Base-by-base conservation (phyloP, 53 echinoderm and acorn worm genomes). In the Echinometra lucunter region DNA sequence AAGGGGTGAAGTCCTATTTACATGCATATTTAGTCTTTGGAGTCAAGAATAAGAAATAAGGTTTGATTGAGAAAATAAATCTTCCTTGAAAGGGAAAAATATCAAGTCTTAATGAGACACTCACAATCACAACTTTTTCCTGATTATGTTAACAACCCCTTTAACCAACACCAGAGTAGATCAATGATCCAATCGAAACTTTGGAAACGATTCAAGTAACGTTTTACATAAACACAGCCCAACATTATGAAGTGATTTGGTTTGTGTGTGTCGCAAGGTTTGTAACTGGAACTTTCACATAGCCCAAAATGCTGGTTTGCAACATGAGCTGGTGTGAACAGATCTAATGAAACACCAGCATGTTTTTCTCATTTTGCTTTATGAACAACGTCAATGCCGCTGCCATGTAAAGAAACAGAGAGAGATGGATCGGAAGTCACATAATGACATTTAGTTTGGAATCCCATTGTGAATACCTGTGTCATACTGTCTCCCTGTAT, bases 181-280 rank as follows among this genome's bases (percentile, higher is more conserved):
- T 12, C 23, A 47, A 27, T 49, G 8, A 49, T 85, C 47, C 85
- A 81, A 45, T 53, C 15, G 10, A 85, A 45, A 49, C 30, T 27
- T 49, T 85, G 49, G 85, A 85, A 49, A 85, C 49, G 85, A 85
- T 85, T 85, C 85, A 85, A 85, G 85, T 28, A 85, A 47, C 47
- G 85, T 85, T 85, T n/a, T 85, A 83, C 37, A n/a, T 27, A 45
- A 45, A 82, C 82, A 19, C 23, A 19, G 82, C 82, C 82, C n/a
- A n/a, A n/a, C n/a, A n/a, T n/a, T n/a, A n/a, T n/a, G n/a, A n/a
- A n/a, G 49, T 49, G 13, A 11, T 9, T 53, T 0, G 53, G 53
- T 53, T 53, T 2, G 53, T 53, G 53, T 53, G 53, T 9, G n/a
- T n/a, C n/a, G n/a, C n/a, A n/a, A n/a, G n/a, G n/a, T n/a, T n/a